Conservation (phyloP, 2,113 vertebrate genomes). For the Nesoenas mayeri region DNA sequence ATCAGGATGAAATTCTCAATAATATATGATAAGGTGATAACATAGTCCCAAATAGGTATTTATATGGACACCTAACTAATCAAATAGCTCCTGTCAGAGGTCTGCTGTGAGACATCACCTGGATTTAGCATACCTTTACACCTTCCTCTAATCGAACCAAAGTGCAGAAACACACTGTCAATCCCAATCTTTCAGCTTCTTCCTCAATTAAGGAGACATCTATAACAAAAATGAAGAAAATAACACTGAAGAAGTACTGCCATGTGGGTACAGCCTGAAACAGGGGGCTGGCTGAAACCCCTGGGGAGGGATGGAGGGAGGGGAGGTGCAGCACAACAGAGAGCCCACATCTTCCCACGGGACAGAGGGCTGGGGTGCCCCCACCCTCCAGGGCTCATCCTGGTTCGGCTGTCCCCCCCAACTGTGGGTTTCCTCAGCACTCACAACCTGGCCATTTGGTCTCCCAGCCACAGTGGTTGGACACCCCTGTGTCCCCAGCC, state of each 20-base stretch:
- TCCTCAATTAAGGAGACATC: background rate
- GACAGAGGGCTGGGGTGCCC: background rate
- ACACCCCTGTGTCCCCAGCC: background rate
- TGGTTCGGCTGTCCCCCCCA: background rate
- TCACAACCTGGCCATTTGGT: background rate
- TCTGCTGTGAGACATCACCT: background rate
- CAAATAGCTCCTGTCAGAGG: background rate
- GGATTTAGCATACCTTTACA: background rate
- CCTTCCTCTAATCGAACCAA: background rate
- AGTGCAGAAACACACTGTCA: background rate
- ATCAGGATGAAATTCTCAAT: background rate
- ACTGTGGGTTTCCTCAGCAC: rapidly evolving
- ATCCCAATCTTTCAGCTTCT: background rate
- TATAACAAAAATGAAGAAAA: background rate
- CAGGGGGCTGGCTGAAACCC: rapidly evolving
- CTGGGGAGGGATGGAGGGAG: background rate
- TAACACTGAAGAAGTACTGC: background rate
- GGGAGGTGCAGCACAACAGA: background rate
- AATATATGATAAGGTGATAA: background rate
- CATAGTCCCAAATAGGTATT: background rate
- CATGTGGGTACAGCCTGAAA: background rate
- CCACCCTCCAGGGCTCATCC: background rate
- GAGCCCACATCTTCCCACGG: background rate
- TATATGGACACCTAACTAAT: background rate
- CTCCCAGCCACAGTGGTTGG: rapidly evolving